phyloP scores from a whole-genome alignment of 2,888 invertebrate species.

The Sylvicola cinctus region DNA sequence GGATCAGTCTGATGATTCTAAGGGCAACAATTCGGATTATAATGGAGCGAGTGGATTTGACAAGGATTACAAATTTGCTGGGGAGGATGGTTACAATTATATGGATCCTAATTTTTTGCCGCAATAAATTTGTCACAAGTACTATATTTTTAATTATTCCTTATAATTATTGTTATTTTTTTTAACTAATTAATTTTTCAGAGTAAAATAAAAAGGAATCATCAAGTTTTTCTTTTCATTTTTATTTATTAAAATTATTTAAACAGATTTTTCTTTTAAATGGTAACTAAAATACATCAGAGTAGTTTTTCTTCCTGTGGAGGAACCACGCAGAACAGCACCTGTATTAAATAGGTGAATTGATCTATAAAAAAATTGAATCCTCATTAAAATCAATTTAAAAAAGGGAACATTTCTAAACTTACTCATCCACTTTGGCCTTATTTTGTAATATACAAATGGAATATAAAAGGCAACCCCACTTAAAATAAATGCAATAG shows the following conservation, averaged over 20 bases:
- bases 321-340: slow-evolving; percentile 45
- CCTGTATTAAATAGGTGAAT: slow-evolving; percentile 41
- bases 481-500: slow-evolving; percentile 44
- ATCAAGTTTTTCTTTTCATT: no score
- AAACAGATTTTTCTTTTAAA: neutral
- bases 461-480: slow-evolving; percentile 52
- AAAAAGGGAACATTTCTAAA: slow-evolving; percentile 6
- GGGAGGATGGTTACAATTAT: slow-evolving; percentile 11
- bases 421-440: slow-evolving; percentile 43
- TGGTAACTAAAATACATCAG: slow-evolving; percentile 3
- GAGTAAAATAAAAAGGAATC: no score
- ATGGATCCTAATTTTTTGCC: slow-evolving; percentile 13
- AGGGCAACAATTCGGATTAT: neutral
- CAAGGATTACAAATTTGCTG: slow-evolving; percentile 10
- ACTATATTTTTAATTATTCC: slow-evolving; percentile 2
- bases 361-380: slow-evolving; percentile 31
- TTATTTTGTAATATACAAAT: slow-evolving; percentile 48
- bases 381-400: slow-evolving; percentile 8
- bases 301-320: slow-evolving; percentile 18
- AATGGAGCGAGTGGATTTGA: slow-evolving; percentile 6
- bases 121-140: slow-evolving; percentile 6
- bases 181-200: no score
- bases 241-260: slow-evolving; percentile 1
- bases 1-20: slow-evolving; percentile 3
- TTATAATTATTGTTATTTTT: no score